Evolutionary conservation across 2,797 vertebrate species (phyloP), one percentile per base, ranked within the genome.

Genomic region (Artibeus lituratus): DNA sequence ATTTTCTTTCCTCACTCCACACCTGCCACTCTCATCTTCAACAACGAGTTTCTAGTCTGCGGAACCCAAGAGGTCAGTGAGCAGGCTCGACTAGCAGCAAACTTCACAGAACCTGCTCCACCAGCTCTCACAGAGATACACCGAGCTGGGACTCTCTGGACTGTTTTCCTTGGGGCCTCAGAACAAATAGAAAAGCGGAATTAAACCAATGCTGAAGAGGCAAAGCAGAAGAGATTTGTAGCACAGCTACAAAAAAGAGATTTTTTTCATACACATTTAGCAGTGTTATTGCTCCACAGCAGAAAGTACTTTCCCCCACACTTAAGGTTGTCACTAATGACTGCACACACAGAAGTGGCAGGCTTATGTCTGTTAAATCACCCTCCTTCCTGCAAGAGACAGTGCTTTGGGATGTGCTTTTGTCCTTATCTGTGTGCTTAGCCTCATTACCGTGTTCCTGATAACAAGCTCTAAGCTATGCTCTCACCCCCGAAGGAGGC

Each of bases 391-490:
- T 91, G 78, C 47, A 62, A 55, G 47, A 96, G 70, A 69, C 2
- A 0, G 76, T 29, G 44, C 72, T 92, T 19, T 37, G 49, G 65
- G 67, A 53, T 49, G 44, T 77, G 96, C 86, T 95, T 96, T 92
- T 55, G 89, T n/a, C 59, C 91, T 85, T 77, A 86, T 92, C 91
- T 94, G 83, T 81, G 94, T 83, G 62, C 67, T 93, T 91, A 92
- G 44, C 39, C 53, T 95, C 96, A 73, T 95, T 91, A 80, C 67
- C 21, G 4, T 42, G 51, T 87, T 92, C 88, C 83, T 44, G 94
- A 92, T 70, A 89, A 90, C 80, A 76, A 92, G 39, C 74, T 84
- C 42, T 62, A 22, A 18, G 24, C 67, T 67, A 29, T 16, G 78
- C 82, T 72, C 89, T 26, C 62, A 74, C 51, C 78, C n/a, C 76